Conservation (phyloP, 2,888 invertebrate species). For the Aleiodes alternator region DNA sequence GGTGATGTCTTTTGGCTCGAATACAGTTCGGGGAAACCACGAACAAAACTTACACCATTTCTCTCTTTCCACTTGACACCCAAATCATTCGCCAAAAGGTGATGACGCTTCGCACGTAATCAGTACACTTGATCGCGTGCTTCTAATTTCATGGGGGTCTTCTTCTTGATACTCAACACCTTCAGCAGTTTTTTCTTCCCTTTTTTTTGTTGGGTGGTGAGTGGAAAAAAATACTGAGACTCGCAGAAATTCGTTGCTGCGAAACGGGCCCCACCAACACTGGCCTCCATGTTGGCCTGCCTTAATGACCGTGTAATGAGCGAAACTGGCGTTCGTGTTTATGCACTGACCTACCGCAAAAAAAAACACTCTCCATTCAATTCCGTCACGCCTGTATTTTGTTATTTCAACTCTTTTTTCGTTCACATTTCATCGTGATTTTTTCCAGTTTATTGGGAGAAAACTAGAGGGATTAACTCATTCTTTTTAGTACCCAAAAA, state of each 20-base stretch:
- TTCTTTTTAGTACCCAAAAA: neutral
- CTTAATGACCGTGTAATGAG: conserved; percentile 41
- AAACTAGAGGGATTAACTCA: conserved; percentile 6
- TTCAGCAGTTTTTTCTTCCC: conserved; percentile 5
- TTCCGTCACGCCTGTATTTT: conserved; percentile 14
- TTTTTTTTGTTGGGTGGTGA: conserved; percentile 16
- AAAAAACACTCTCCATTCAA: neutral
- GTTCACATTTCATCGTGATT: conserved; percentile 27
- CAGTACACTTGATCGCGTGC: conserved; percentile 65
- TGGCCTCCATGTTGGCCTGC: neutral
- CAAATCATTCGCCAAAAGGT: neutral
- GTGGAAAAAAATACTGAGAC: conserved; percentile 5
- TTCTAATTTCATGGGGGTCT: conserved; percentile 63
- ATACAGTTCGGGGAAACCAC: neutral
- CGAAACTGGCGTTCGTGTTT: conserved; percentile 31
- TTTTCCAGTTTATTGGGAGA: neutral
- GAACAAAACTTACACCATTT: neutral
- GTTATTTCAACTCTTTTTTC: neutral
- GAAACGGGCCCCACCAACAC: neutral
- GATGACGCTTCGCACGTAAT: conserved; percentile 50
- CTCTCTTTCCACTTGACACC: conserved; percentile 1
- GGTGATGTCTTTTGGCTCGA: neutral
- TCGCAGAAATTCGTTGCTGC: neutral
- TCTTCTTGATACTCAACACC: conserved; percentile 51
- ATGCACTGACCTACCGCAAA: conserved; percentile 37